Conservation (phyloP, 2,113 vertebrate species). For the Phrynosoma blainvillii region DNA sequence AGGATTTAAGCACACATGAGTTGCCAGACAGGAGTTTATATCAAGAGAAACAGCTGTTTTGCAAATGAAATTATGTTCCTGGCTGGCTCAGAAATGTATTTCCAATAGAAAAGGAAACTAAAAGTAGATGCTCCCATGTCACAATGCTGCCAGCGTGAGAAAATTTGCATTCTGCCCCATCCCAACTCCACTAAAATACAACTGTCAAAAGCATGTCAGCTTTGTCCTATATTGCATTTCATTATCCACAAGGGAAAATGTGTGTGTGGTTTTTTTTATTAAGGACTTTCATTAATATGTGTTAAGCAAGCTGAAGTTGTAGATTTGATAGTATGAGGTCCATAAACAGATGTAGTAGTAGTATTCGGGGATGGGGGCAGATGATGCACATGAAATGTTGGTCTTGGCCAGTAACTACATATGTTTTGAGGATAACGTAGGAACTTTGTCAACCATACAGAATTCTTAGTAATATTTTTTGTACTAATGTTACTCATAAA, state of each 20-base stretch:
- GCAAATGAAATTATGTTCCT: conserved; percentile 27
- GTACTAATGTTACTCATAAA: no score
- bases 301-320: not conserved
- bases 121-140: not conserved
- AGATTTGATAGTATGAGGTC: not conserved
- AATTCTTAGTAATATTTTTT: no score
- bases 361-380: not conserved
- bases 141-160: not conserved
- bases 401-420: not conserved
- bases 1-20: conserved; percentile 25
- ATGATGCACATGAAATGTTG: not conserved
- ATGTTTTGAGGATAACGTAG: not conserved
- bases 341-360: not conserved
- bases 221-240: not conserved
- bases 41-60: not conserved
- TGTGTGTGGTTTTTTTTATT: not conserved
- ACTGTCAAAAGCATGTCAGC: not conserved
- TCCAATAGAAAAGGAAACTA: not conserved
- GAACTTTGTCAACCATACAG: not conserved
- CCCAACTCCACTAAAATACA: not conserved
- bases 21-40: not conserved
- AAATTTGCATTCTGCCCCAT: not conserved
- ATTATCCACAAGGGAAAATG: not conserved
- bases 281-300: not conserved
- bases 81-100: conserved; percentile 19